Percentiles rank a stretch among this genome's conserved stretches.
These are phyloP conservation scores for Picathartes gymnocephalus DNA, from an alignment of 2,113 vertebrate species.

Conservation along the genomic window DNA sequence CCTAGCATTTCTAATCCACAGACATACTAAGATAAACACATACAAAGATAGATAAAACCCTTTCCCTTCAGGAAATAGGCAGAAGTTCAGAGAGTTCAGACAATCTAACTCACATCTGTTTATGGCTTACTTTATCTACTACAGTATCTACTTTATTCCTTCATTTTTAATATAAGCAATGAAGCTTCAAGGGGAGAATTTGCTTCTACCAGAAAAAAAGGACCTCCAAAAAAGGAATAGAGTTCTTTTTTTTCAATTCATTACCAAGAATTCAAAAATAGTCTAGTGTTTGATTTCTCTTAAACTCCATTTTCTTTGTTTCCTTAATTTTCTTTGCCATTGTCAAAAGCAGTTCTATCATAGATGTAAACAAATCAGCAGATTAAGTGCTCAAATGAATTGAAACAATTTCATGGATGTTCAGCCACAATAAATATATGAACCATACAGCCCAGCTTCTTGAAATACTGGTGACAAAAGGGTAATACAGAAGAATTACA, in stretches of 20 bases:
- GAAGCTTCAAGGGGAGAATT: not conserved
- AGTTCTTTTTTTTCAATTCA: not conserved
- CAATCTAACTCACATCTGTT: not conserved
- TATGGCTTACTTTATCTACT: not conserved
- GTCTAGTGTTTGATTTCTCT: not conserved
- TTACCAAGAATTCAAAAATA: not conserved
- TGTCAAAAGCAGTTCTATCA: not conserved
- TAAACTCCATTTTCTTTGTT: not conserved
- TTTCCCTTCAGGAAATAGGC: not conserved
- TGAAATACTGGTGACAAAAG: not conserved
- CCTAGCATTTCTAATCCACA: not conserved
- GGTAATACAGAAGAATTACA: not conserved
- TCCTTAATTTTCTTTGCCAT: not conserved
- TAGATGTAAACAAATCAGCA: not conserved
- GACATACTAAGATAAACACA: not conserved
- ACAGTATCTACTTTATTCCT: not conserved
- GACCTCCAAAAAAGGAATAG: not conserved
- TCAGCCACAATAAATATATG: not conserved
- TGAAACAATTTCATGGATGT: not conserved
- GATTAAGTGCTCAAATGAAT: not conserved
- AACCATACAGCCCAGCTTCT: not conserved
- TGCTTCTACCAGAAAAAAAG: not conserved
- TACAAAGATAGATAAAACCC: not conserved
- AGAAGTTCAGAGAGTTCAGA: not conserved
- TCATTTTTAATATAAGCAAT: not conserved